Percentiles rank a stretch among this genome's conserved stretches.
Evolutionary conservation across 1,140 invertebrate species (phyloP).

Genomic region (Anadara kagoshimensis): DNA sequence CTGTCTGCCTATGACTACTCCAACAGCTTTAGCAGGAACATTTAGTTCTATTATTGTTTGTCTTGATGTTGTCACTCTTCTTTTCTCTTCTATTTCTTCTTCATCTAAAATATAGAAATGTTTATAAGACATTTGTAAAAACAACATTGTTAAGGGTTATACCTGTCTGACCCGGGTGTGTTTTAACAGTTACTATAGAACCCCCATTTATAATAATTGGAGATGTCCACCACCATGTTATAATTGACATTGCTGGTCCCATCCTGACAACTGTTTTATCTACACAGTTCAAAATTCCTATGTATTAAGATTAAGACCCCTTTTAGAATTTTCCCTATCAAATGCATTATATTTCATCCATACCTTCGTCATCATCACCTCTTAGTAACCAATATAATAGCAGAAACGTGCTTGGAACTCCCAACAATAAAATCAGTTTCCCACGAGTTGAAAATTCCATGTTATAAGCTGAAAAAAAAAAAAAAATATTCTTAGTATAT

Average conservation of each 20-base stretch:
- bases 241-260: too few species aligned
- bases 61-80: slow-evolving; percentile 49
- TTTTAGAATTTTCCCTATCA: too few species aligned
- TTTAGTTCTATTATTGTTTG: slow-evolving; percentile 67
- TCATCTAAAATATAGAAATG: slow-evolving; percentile 49
- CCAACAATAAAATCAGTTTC: slow-evolving; percentile 15
- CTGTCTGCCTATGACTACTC: slow-evolving; percentile 64
- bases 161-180: too few species aligned
- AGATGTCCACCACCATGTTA: too few species aligned
- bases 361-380: slow-evolving; percentile 13
- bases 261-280: too few species aligned
- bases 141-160: too few species aligned
- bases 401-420: slow-evolving; percentile 12
- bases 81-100: slow-evolving; percentile 43
- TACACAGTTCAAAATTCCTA: too few species aligned
- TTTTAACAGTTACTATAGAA: too few species aligned
- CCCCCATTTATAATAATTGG: too few species aligned
- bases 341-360: background rate
- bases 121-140: too few species aligned
- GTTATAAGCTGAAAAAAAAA: background rate
- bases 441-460: slow-evolving; percentile 9
- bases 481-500: background rate
- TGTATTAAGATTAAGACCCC: too few species aligned
- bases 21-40: slow-evolving; percentile 61
- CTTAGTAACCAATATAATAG: slow-evolving; percentile 33